These are phyloP conservation scores for Caenorhabditis sinica DNA, from an alignment of 2,888 invertebrate genomes.

Conservation along the genomic window DNA sequence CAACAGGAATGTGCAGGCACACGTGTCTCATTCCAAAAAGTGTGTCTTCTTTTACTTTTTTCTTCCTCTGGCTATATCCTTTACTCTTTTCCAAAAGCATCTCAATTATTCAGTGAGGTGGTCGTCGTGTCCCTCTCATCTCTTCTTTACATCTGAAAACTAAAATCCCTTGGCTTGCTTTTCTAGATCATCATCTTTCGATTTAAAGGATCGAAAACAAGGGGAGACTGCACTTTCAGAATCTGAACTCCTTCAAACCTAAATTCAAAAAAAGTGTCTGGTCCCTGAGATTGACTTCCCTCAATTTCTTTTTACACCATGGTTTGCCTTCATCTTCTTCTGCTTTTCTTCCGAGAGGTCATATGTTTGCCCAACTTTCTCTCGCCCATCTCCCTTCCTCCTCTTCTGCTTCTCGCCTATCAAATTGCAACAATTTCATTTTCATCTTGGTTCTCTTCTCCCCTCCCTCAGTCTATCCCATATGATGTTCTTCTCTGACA, in stretches of 20 bases:
- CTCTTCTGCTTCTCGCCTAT: conserved; percentile 61
- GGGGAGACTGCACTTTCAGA: conserved; percentile 12
- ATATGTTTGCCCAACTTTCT: conserved; percentile 66
- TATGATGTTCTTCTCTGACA: conserved; percentile 18
- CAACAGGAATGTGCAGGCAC: conserved; percentile 7
- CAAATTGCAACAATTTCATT: conserved; percentile 66
- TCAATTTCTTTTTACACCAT: conserved; percentile 46
- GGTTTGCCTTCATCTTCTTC: conserved; percentile 52
- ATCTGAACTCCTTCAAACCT: background rate
- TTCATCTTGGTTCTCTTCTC: conserved; percentile 46
- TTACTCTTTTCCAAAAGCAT: conserved; percentile 36
- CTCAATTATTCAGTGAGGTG: conserved; percentile 56
- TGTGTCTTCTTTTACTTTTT: conserved; percentile 18
- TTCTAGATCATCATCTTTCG: conserved; percentile 22
- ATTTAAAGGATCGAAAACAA: conserved; percentile 37
- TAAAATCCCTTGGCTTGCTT: conserved; percentile 10
- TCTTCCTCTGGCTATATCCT: background rate
- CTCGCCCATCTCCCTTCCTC: conserved; percentile 41
- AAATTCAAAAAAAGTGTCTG: conserved; percentile 10
- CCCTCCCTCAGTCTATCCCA: conserved; percentile 11
- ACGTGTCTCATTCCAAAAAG: conserved; percentile 34
- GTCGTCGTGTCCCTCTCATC: conserved; percentile 11
- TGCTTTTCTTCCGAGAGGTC: conserved; percentile 64
- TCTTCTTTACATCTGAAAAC: conserved; percentile 26
- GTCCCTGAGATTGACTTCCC: conserved; percentile 42